These are phyloP conservation scores for Thamnaconus septentrionalis DNA, from an alignment of 2,113 vertebrate genomes.

Conservation along the genomic window DNA sequence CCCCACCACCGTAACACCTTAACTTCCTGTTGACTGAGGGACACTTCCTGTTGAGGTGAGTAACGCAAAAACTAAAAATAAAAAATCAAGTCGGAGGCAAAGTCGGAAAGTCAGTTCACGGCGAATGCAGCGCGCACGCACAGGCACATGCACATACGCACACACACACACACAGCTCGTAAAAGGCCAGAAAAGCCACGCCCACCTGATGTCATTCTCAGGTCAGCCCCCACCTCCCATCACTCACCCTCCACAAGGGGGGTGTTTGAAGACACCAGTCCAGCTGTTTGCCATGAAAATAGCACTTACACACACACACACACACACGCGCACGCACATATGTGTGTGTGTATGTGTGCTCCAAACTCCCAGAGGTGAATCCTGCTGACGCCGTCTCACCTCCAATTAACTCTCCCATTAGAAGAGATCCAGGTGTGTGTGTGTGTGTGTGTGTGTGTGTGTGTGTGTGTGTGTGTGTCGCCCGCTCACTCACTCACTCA, in stretches of 20 bases:
- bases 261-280: conserved; percentile 95
- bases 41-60: too few species aligned
- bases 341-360: too few species aligned
- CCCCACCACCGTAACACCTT: too few species aligned
- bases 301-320: conserved; percentile 74
- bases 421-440: too few species aligned
- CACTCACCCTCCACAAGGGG: conserved; percentile 36
- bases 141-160: too few species aligned
- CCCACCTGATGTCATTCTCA: conserved; percentile 39
- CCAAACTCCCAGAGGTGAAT: background rate
- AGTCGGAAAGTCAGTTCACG: too few species aligned
- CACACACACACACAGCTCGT: conserved; percentile 23
- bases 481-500: background rate
- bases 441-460: too few species aligned
- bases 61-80: too few species aligned
- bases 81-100: too few species aligned
- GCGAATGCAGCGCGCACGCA: conserved; percentile 5
- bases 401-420: too few species aligned
- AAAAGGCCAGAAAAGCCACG: conserved; percentile 28
- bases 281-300: conserved; percentile 91
- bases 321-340: conserved; percentile 17
- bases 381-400: background rate
- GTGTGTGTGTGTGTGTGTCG: too few species aligned
- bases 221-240: conserved; percentile 18
- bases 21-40: too few species aligned